phyloP scores from a whole-genome alignment of 2,113 vertebrate genomes.

The Mesembrinibis cayennensis region DNA sequence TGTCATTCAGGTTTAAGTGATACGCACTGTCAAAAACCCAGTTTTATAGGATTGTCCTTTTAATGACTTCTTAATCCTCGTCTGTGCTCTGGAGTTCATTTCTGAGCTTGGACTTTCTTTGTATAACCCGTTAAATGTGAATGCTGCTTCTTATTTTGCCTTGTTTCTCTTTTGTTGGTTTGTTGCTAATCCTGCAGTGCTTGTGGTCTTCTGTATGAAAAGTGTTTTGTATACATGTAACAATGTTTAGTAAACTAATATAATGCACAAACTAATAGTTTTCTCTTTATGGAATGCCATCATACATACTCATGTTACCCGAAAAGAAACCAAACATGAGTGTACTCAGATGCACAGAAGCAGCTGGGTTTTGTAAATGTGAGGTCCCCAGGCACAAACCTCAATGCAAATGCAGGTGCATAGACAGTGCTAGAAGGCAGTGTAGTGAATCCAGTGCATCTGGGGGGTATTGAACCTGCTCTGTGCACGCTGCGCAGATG shows the following conservation, averaged over 20 bases:
- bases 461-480: neutral
- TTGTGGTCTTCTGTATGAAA: neutral
- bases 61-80: neutral
- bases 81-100: neutral
- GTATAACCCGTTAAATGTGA: neutral
- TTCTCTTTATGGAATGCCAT: neutral
- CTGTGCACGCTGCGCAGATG: neutral
- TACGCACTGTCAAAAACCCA: neutral
- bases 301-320: neutral
- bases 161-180: neutral
- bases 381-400: neutral
- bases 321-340: neutral
- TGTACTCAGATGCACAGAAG: neutral
- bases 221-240: accelerated
- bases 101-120: neutral
- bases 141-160: neutral
- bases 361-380: neutral
- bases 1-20: neutral
- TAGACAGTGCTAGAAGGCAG: neutral
- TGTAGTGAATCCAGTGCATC: neutral
- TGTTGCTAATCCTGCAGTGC: neutral
- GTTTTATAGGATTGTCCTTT: neutral
- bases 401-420: neutral
- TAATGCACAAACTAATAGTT: neutral
- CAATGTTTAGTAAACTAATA: neutral